Evolutionary conservation across 2,113 vertebrate genomes (phyloP).

Genomic region (Lanius collurio): DNA sequence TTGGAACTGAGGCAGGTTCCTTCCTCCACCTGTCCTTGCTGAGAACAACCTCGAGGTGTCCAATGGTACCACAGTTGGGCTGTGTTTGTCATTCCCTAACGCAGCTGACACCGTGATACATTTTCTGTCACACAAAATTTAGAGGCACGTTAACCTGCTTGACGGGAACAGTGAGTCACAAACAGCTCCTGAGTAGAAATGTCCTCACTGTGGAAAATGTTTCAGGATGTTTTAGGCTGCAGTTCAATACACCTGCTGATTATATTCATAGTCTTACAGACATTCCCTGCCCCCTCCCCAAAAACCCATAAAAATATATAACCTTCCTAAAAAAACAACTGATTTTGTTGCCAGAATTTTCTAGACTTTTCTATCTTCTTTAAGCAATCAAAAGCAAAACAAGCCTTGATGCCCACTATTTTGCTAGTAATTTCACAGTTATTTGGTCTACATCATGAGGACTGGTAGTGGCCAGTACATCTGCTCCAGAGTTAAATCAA

Average conservation of each 20-base stretch:
- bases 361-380: neutral
- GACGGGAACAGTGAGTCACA: slow-evolving; percentile 21
- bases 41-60: neutral
- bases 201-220: neutral
- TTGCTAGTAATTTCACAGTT: neutral
- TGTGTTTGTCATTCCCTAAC: neutral
- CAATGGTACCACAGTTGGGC: accelerated
- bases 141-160: slow-evolving; percentile 40
- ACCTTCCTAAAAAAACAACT: neutral
- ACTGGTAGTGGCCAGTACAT: neutral
- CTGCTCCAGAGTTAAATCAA: neutral
- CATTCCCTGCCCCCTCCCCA: accelerated
- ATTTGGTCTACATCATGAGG: neutral
- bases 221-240: neutral
- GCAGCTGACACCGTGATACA: slow-evolving; percentile 20
- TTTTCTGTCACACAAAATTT: slow-evolving; percentile 47
- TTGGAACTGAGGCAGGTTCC: neutral
- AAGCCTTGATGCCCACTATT: neutral
- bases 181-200: slow-evolving; percentile 1
- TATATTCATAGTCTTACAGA: neutral
- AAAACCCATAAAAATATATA: neutral
- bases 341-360: neutral
- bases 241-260: neutral
- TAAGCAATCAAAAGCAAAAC: neutral
- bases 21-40: neutral